phyloP scores from a whole-genome alignment of 2,888 invertebrate genomes.

The Mycalesis mineus region DNA sequence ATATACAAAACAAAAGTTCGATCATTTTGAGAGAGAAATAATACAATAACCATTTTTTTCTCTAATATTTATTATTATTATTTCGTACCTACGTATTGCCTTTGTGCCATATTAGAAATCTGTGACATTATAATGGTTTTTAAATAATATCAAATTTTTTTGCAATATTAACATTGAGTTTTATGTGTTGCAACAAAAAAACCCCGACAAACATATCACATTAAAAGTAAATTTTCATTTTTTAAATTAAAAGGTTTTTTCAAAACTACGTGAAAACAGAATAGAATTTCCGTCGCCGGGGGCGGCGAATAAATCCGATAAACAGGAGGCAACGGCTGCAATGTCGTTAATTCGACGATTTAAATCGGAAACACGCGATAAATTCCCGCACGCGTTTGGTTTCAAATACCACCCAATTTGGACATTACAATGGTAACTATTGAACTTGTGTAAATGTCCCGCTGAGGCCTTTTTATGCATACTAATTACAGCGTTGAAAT shows the following conservation, averaged over 20 bases:
- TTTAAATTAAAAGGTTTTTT: background rate
- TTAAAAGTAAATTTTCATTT: background rate
- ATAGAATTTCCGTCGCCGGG: constrained; percentile 19
- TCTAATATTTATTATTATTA: too few species aligned
- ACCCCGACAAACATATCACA: too few species aligned
- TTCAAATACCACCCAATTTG: constrained; percentile 51
- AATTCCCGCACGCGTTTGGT: constrained; percentile 67
- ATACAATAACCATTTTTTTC: too few species aligned
- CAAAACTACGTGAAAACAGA: constrained; percentile 13
- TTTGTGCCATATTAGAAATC: too few species aligned
- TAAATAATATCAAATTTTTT: too few species aligned
- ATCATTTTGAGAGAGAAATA: too few species aligned
- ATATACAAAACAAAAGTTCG: too few species aligned
- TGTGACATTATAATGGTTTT: too few species aligned
- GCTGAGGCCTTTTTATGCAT: constrained; percentile 18
- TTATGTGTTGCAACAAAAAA: too few species aligned
- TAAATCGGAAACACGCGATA: constrained; percentile 73
- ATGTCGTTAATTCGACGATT: constrained; percentile 72
- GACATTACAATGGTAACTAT: constrained; percentile 35
- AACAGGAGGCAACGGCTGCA: constrained; percentile 50
- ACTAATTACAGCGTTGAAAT: background rate
- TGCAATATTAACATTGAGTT: too few species aligned
- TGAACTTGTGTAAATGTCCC: constrained; percentile 25
- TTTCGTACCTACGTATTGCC: too few species aligned
- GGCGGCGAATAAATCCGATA: constrained; percentile 54